phyloP scores from a whole-genome alignment of 2,888 invertebrate genomes.

The Emmelina monodactyla region DNA sequence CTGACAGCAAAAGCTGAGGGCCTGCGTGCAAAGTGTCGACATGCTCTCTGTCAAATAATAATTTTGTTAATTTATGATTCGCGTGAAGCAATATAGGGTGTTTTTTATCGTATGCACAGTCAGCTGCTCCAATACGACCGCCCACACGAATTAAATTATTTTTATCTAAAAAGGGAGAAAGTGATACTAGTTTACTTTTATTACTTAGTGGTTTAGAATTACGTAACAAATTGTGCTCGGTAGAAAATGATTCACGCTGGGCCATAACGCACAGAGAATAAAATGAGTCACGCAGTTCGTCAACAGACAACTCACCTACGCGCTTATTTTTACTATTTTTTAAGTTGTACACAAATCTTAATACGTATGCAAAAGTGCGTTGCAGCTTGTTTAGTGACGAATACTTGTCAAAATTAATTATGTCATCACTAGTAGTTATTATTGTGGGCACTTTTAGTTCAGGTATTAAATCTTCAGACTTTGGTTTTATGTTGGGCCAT shows the following conservation, averaged over 20 bases:
- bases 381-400: background rate
- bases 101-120: constrained; percentile 7
- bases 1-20: constrained; percentile 1
- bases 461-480: background rate
- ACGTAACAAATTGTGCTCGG: constrained; percentile 11
- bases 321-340: background rate
- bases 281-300: background rate
- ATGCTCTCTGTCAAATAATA: constrained; percentile 2
- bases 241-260: constrained; percentile 4
- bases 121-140: constrained; percentile 12
- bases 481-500: constrained; percentile 1
- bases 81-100: constrained; percentile 4
- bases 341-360: constrained; percentile 1
- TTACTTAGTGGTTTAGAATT: constrained; percentile 10
- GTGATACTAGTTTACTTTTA: constrained; percentile 14
- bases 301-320: background rate
- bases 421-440: background rate
- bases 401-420: constrained; percentile 1
- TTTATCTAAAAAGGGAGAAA: constrained; percentile 15
- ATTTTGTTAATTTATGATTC: constrained; percentile 2
- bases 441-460: background rate
- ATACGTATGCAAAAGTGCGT: background rate
- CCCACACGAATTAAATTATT: constrained; percentile 11
- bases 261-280: background rate
- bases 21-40: constrained; percentile 2